phyloP scores from a whole-genome alignment of 1,140 invertebrate genomes.

The Drosophila oshimai region DNA sequence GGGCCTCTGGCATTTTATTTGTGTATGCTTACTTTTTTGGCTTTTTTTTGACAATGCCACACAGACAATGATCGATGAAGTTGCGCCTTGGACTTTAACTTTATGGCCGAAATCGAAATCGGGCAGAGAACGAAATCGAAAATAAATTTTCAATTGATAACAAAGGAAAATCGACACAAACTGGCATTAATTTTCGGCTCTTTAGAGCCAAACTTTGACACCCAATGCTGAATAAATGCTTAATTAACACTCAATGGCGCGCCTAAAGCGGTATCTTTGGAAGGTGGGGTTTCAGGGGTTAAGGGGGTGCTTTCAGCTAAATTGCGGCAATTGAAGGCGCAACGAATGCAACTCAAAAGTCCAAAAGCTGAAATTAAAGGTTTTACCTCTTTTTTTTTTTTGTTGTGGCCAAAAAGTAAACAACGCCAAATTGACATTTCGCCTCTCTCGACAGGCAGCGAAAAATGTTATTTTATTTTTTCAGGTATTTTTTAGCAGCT shows the following conservation, averaged over 20 bases:
- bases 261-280: slow-evolving; percentile 51
- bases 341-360: slow-evolving; percentile 71
- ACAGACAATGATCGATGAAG: slow-evolving; percentile 71
- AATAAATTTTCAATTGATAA: slow-evolving; percentile 67
- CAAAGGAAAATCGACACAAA: slow-evolving; percentile 60
- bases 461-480: slow-evolving; percentile 33
- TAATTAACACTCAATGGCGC: slow-evolving; percentile 78
- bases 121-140: slow-evolving; percentile 26
- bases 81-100: slow-evolving; percentile 61
- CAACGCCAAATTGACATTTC: slow-evolving; percentile 77
- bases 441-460: slow-evolving; percentile 62
- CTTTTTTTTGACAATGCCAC: slow-evolving; percentile 40
- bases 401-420: slow-evolving; percentile 59
- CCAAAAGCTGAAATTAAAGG: slow-evolving; percentile 55
- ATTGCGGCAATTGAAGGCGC: slow-evolving; percentile 72
- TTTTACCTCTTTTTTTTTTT: too few species aligned
- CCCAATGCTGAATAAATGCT: slow-evolving; percentile 74
- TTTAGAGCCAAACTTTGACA: slow-evolving; percentile 75
- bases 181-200: slow-evolving; percentile 75
- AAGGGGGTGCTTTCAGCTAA: slow-evolving; percentile 23
- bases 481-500: neutral
- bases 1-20: slow-evolving; percentile 44
- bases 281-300: neutral
- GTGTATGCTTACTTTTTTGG: slow-evolving; percentile 1
- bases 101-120: slow-evolving; percentile 48